Evolutionary conservation across 2,113 vertebrate genomes (phyloP), one percentile per base, ranked within the genome.

Genomic region (Myrmecophaga tridactyla): DNA sequence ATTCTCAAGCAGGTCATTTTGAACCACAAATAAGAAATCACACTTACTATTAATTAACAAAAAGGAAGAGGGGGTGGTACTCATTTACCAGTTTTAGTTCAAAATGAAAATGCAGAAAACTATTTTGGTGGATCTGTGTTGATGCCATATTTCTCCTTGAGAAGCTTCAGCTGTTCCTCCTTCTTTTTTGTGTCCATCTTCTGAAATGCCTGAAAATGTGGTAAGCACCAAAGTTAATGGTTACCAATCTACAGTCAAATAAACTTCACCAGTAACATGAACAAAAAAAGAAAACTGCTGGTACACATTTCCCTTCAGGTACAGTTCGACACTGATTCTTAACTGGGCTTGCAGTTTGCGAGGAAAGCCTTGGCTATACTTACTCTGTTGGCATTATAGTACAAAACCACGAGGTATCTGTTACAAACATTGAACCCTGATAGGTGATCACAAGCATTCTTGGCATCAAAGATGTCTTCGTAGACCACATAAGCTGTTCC

Each of bases 161-260:
- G 99, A 97, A 99, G 98, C 94, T 99, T 99, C 97, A 99, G 97
- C 98, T 99, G 99, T 94, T 99, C 99, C 90, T 99, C 99, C 98
- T 99, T 99, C 98, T 99, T 99, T 98, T 99, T 99, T 96, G 99
- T 99, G 98, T 99, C 99, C 99, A 99, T 99, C 98, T 99, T 99
- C 97, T 99, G 99, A 99, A 99, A 99, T 67, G 99, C 99, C 99
- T 99, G 97, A 21, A 92, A 96, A 75, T 48, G 31, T 58, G 69
- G 60, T 41, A 90, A 86, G 73, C 51, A 53, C 70, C 65, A n/a
- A 58, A 48, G 56, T 90, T 88, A 93, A 58, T 4, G 53, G 29
- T 46, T 29, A 56, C 46, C 27, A 2, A 85, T 17, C 39, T 76
- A 23, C 0, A 51, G 70, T 41, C 58, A 31, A 62, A 60, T 34